Percentiles rank a stretch among this genome's conserved stretches.
phyloP scores from a whole-genome alignment of 2,888 invertebrate species.

The Drosophila macrothrix region DNA sequence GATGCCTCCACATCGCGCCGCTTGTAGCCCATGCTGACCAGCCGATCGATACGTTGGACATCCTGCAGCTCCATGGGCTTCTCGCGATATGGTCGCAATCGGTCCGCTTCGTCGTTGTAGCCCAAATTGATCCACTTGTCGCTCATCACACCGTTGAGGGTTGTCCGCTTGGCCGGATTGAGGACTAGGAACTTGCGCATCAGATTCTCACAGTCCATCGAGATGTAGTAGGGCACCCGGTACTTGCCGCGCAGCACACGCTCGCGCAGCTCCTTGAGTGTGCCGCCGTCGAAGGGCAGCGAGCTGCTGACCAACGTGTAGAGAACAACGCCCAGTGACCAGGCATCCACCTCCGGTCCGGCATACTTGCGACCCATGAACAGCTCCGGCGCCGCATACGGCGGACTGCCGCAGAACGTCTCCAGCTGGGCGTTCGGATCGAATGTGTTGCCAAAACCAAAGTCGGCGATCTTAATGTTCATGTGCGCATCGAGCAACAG shows the following conservation, averaged over 20 bases:
- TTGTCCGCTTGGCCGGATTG: constrained; percentile 98
- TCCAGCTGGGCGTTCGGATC: constrained; percentile 99
- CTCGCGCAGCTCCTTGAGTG: constrained; percentile 97
- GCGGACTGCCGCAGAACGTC: constrained; percentile 99
- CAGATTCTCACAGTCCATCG: constrained; percentile 99
- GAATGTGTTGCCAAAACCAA: constrained; percentile 99
- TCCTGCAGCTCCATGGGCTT: constrained; percentile 66
- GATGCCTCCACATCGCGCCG: constrained; percentile 97
- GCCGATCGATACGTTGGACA: constrained; percentile 85
- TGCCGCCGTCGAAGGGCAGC: constrained; percentile 99
- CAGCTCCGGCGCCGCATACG: constrained; percentile 99
- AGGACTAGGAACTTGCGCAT: constrained; percentile 99
- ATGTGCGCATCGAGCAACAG: constrained; percentile 99
- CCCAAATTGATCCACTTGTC: constrained; percentile 99
- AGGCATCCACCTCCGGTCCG: constrained; percentile 99
- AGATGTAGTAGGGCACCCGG: constrained; percentile 99
- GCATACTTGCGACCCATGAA: constrained; percentile 99
- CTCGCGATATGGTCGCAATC: constrained; percentile 84
- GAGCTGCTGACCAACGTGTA: constrained; percentile 99
- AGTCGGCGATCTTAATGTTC: constrained; percentile 99
- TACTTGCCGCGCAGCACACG: constrained; percentile 99
- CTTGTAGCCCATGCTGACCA: constrained; percentile 97
- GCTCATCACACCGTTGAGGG: constrained; percentile 93
- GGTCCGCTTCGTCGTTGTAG: constrained; percentile 96
- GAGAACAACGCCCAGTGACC: constrained; percentile 98